Evolutionary conservation across 1,140 invertebrate genomes (phyloP).

Genomic region (Drosophila kanapiae): DNA sequence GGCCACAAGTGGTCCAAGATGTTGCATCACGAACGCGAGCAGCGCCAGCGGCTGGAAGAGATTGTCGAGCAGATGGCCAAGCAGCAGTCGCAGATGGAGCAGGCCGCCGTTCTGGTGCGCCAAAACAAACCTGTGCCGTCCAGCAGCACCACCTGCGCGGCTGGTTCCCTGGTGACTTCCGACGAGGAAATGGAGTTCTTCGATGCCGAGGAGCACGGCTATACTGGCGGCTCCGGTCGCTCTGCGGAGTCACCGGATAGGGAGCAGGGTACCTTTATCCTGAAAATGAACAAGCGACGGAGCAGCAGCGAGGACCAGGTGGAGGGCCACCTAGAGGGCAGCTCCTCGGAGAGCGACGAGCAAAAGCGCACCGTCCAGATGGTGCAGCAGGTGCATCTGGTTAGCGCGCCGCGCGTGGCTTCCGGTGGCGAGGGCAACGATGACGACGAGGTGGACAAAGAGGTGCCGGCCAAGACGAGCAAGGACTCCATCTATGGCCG

Average conservation of each 20-base stretch:
- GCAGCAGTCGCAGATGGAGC: conserved; percentile 97
- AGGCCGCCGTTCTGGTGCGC: conserved; percentile 89
- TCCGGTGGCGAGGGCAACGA: conserved; percentile 46
- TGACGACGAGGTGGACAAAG: conserved; percentile 28
- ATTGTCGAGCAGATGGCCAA: conserved; percentile 98
- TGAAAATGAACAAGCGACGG: conserved; percentile 87
- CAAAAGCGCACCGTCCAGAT: conserved; percentile 70
- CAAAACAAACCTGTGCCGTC: conserved; percentile 65
- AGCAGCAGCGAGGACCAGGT: conserved; percentile 81
- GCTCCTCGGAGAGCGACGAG: conserved; percentile 85
- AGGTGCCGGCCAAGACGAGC: neutral
- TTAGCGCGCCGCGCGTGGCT: conserved; percentile 49
- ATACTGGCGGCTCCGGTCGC: conserved; percentile 48
- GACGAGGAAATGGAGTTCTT: conserved; percentile 97
- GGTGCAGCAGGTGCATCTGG: conserved; percentile 76
- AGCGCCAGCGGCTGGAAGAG: conserved; percentile 96
- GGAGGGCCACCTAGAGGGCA: conserved; percentile 81
- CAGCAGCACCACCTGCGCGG: conserved; percentile 36
- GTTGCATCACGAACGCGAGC: conserved; percentile 97
- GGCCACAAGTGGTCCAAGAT: conserved; percentile 96
- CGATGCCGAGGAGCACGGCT: conserved; percentile 93
- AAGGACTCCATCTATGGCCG: conserved; percentile 29
- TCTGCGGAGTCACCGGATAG: conserved; percentile 53
- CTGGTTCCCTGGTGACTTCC: conserved; percentile 86
- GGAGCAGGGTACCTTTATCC: conserved; percentile 87